Base-by-base conservation (phyloP, 2,888 invertebrate species). In the Megastigmus dorsalis region DNA sequence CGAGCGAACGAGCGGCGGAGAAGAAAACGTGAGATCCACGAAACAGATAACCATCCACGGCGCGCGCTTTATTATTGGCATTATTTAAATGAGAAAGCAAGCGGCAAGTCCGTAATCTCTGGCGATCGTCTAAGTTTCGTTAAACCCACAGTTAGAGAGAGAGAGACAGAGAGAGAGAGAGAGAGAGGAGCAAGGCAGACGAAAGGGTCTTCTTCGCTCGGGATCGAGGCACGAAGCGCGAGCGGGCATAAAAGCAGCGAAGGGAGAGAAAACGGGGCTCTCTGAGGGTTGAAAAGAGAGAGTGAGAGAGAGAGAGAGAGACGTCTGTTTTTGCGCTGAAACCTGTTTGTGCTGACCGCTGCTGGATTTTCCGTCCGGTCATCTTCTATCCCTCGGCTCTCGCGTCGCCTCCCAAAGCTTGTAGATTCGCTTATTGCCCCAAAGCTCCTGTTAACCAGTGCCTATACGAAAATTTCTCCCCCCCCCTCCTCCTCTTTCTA, bases 11-110 rank as follows among this genome's bases (percentile, higher is more conserved):
- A 13, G 7, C 3, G 30, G 54, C 20, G 38, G 38, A 67, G 41
- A 62, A 36, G 43, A 63, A 38, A 18, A 23, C 52, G 28, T 43
- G 38, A 60, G 68, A 74, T 63, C 63, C 68, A 70, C 59, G 59
- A 72, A 63, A 69, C 57, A 71, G 71, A 74, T 74, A 70, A 68
- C 45, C 43, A 54, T 20, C 20, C 38, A 20, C 28, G 26, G 45
- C 82, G 82, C 82, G 81, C 83, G 83, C 82, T 84, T 86, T 85
- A 84, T 86, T 82, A 83, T 84, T 79, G 80, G 80, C 84, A 84
- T 85, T 85, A 86, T 86, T 85, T 83, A 85, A 84, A 85, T 84
- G 85, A 85, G 84, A 80, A 80, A 83, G 83, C 82, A n/a, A 81
- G 18, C 30, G 36, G 38, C 30, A 30, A 6, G 41, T n/a, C 63